phyloP scores from a whole-genome alignment of 2,797 vertebrate genomes.

The Danionella dracula region DNA sequence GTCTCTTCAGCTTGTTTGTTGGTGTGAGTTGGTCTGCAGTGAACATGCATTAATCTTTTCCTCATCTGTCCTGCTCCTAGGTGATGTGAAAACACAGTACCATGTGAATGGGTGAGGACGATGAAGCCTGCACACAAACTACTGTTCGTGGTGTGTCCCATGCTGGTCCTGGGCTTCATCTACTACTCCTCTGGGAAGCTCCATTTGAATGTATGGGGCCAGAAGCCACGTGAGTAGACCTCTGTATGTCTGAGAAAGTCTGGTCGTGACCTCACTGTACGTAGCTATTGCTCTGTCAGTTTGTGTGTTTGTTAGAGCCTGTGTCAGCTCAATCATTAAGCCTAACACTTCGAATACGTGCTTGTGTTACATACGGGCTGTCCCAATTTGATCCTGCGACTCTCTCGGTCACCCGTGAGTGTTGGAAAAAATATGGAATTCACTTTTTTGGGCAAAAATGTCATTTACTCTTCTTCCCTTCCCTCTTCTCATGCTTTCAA shows the following conservation, averaged over 20 bases:
- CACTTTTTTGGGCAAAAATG: no score
- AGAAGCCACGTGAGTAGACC: constrained; percentile 87
- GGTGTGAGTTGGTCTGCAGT: background rate
- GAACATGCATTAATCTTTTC: background rate
- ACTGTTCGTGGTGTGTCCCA: constrained; percentile 90
- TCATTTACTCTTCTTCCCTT: no score
- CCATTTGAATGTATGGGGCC: constrained; percentile 83
- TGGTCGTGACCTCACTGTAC: background rate
- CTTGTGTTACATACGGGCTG: no score
- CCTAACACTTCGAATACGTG: background rate
- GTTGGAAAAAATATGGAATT: no score
- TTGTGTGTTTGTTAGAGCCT: constrained; percentile 20
- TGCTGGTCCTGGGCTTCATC: constrained; percentile 92
- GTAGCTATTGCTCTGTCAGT: constrained; percentile 26
- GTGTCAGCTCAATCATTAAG: constrained; percentile 21
- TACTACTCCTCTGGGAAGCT: constrained; percentile 93
- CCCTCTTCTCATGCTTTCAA: no score
- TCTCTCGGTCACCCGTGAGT: no score
- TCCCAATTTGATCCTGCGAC: no score
- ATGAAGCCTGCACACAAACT: constrained; percentile 90
- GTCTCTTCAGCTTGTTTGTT: no score
- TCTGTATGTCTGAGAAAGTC: constrained; percentile 4
- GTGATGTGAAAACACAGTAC: constrained; percentile 77
- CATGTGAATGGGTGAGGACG: constrained; percentile 89
- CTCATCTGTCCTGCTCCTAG: constrained; percentile 52